Evolutionary conservation across 2,113 vertebrate genomes (phyloP).

Genomic region (Oreocharis arfaki): DNA sequence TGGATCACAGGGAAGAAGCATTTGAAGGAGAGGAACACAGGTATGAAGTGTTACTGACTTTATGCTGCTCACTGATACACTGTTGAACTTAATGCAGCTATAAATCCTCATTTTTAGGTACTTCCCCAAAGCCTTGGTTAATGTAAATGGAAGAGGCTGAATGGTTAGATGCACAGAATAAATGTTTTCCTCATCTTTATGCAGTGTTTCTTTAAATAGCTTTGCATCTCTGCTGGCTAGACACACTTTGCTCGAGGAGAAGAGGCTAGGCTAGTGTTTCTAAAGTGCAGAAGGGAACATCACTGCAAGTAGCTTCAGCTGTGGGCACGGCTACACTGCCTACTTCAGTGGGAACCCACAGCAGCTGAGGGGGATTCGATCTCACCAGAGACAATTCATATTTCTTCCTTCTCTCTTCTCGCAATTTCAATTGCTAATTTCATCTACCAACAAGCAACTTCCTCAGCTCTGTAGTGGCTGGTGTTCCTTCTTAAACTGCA

Average conservation of each 20-base stretch:
- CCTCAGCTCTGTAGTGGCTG: not conserved
- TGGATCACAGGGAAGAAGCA: not conserved
- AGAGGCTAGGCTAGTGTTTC: not conserved
- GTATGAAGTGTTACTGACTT: not conserved
- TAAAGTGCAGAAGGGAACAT: not conserved
- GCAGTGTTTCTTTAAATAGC: not conserved
- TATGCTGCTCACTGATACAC: not conserved
- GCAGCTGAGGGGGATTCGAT: not conserved
- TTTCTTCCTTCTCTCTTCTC: not conserved
- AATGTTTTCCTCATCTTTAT: not conserved
- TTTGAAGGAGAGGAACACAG: not conserved
- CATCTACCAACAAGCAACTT: not conserved
- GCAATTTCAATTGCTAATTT: not conserved
- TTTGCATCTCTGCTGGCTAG: not conserved
- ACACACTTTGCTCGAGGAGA: not conserved
- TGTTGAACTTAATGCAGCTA: not conserved
- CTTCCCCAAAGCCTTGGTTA: not conserved
- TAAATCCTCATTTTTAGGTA: not conserved
- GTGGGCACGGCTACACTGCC: not conserved
- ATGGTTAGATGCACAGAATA: not conserved
- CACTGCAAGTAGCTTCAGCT: not conserved
- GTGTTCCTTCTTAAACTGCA: not conserved
- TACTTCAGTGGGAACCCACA: not conserved
- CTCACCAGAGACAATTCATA: not conserved
- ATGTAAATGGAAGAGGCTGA: not conserved